Conservation (phyloP, 2,113 vertebrate species). For the Danio rerio region GRCz12tu NC_133180.1:78674001-78674500, state of each 20-base stretch:
- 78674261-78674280: conserved; percentile 90
- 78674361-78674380: conserved; percentile 86
- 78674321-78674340: conserved; percentile 70
- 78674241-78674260: conserved; percentile 89
- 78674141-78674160: conserved; percentile 84
- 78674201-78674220: conserved; percentile 83
- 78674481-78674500: not conserved
- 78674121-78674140: conserved; percentile 86
- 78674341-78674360: conserved; percentile 84
- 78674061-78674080: conserved; percentile 88
- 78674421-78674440: conserved; percentile 94
- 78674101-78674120: conserved; percentile 87
- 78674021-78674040: conserved; percentile 91
- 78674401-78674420: conserved; percentile 84
- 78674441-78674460: conserved; percentile 91
- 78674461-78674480: conserved; percentile 70
- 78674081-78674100: conserved; percentile 91
- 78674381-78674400: conserved; percentile 87
- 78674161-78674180: conserved; percentile 85
- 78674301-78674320: conserved; percentile 64
- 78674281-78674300: conserved; percentile 84
- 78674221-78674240: conserved; percentile 86
- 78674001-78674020: conserved; percentile 96
- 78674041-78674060: conserved; percentile 91
- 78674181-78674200: conserved; percentile 82